Conservation (phyloP, 2,113 vertebrate genomes). For the Pangasianodon gigas region DNA sequence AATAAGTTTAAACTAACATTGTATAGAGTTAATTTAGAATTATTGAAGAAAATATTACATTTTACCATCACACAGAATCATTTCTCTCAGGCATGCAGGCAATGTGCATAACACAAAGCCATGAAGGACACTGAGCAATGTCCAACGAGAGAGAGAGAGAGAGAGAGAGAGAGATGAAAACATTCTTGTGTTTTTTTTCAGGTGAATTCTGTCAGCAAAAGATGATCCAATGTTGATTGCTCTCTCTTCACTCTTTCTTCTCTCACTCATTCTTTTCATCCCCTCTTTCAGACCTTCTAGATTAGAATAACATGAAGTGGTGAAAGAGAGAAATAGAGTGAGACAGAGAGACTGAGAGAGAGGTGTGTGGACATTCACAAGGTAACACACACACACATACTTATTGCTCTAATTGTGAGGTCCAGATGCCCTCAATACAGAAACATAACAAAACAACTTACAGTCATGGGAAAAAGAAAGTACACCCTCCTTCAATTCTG, state of each 20-base stretch:
- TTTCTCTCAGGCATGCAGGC: not conserved
- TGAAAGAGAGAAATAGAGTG: not conserved
- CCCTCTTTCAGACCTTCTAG: slow-evolving; percentile 47
- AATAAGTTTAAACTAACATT: too few relatives aligned
- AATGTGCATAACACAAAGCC: not conserved
- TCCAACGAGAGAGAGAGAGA: slow-evolving; percentile 21
- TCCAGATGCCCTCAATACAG: not conserved
- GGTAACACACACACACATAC: slow-evolving; percentile 16
- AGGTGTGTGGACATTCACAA: slow-evolving; percentile 5
- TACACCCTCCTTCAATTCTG: not conserved
- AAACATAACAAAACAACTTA: not conserved
- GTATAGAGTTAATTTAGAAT: too few relatives aligned
- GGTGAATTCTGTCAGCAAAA: slow-evolving; percentile 71
- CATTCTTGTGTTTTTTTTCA: slow-evolving; percentile 69
- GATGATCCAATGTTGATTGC: slow-evolving; percentile 70
- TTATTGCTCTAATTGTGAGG: not conserved
- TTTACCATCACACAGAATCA: too few relatives aligned
- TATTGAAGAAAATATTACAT: too few relatives aligned
- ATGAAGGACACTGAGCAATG: not conserved
- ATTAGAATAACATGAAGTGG: not conserved
- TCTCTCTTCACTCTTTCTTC: slow-evolving; percentile 47
- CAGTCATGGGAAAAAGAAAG: not conserved
- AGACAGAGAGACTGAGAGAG: not conserved
- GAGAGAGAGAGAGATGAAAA: slow-evolving; percentile 54
- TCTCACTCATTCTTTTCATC: slow-evolving; percentile 68